Base-by-base conservation (phyloP, 2,113 vertebrate genomes). In the Narcine bancroftii region DNA sequence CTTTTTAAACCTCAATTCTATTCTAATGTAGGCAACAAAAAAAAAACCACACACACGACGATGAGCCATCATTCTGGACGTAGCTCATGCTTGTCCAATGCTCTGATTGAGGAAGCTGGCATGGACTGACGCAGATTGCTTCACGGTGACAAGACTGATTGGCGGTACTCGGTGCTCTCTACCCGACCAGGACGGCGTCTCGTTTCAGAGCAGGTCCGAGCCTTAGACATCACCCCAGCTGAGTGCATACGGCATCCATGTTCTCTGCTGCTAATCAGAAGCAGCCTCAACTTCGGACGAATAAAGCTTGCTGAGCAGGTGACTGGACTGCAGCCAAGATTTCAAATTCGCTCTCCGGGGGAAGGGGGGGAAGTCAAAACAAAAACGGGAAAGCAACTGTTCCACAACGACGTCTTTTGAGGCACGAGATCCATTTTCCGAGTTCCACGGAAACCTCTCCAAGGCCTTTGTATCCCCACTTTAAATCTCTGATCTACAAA, bases 401-500 rank as follows among this genome's bases (percentile, higher is more conserved):
- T 60, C 60, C 81, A 87, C 0, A 15, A 60, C 45, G 53, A 81
- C 19, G 53, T 87, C 81, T 60, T 50, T 81, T 87, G 81, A 87
- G 81, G 81, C 81, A 87, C 81, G 50, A 87, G 81, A 87, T 87
- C 81, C 81, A 60, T 56, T n/a, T n/a, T 36, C 33, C 4, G 17
- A 87, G 53, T 63, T 87, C 81, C 81, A 87, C 53, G 60, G 53
- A 87, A 87, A 87, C 81, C 81, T 87, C 56, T 36, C 81, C 53
- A 17, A 60, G 81, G 33, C 47, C 79, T 50, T 33, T 33, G 53
- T 33, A 24, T 83, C 79, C 50, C 6, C 33, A n/a, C n/a, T 56
- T 87, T 87, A 63, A 87, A 87, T 56, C 81, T 87, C 53, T 87
- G 81, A 87, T 87, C 81, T 87, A 87, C 81, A 87, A 87, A 87